Evolutionary conservation across 2,113 vertebrate species (phyloP).

Genomic region (Hiodon tergisus): DNA sequence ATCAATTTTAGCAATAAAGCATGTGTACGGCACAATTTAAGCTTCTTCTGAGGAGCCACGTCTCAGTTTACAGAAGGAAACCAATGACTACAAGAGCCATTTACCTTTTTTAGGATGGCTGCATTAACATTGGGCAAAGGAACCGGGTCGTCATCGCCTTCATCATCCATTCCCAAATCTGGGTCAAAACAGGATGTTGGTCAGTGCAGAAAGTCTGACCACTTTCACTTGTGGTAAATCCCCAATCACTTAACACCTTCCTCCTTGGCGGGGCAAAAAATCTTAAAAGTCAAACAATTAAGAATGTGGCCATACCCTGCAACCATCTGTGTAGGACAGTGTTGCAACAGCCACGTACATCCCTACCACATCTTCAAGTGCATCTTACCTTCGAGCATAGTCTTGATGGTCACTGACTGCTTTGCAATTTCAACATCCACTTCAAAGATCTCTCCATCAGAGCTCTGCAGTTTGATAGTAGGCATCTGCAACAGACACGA

Average conservation of each 20-base stretch:
- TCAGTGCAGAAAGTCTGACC: too few relatives aligned
- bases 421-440: constrained; percentile 99
- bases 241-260: too few relatives aligned
- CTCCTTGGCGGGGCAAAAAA: too few relatives aligned
- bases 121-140: constrained; percentile 97
- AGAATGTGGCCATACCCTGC: too few relatives aligned
- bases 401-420: constrained; percentile 98
- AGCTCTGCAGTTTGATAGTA: constrained; percentile 97
- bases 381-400: constrained; percentile 92
- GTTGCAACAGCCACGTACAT: not conserved
- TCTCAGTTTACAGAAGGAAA: not conserved
- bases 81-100: not conserved
- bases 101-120: constrained; percentile 97
- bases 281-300: too few relatives aligned
- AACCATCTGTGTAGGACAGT: not conserved
- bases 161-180: constrained; percentile 99
- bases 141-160: constrained; percentile 97
- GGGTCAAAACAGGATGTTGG: not conserved
- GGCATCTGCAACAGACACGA: constrained; percentile 73
- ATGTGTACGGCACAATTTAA: not conserved
- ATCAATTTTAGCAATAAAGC: not conserved
- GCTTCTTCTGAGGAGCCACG: not conserved
- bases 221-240: too few relatives aligned
- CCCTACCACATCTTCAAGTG: too few relatives aligned
- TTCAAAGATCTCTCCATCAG: constrained; percentile 98